Evolutionary conservation across 2,888 invertebrate species (phyloP), one percentile per base, ranked within the genome.

Genomic region (Spilosoma lubricipeda): DNA sequence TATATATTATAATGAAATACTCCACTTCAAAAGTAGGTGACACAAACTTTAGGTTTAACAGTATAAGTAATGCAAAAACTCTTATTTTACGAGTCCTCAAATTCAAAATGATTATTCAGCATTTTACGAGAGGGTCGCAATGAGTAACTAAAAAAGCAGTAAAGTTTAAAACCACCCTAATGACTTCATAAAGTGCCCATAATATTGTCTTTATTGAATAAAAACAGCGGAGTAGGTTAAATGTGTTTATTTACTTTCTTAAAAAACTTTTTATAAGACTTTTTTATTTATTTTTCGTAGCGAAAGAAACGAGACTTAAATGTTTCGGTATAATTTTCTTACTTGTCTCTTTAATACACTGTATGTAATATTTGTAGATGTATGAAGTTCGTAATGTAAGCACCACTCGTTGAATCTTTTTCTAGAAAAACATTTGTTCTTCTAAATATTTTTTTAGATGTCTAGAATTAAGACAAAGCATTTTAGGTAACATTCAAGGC

Each of bases 131-230:
- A 67, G 45, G 66, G 66, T 42, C 69, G 71, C 65, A 69, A 65
- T 70, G 70, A 69, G 74, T 67, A 73, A 73, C 71, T 70, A 68
- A 74, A 70, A 67, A 74, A 76, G 74, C 72, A 67, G 74, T 77
- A 74, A 77, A 74, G 66, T 75, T 71, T 63, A 69, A 73, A 69
- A 74, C 52, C 69, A 33, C 39, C 67, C 70, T 77, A 77, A 77
- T 77, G 77, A 77, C 72, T 70, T 67, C 72, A 77, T 77, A 77
- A 77, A 77, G 66, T 69, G 72, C 63, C 59, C 72, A 70, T 77
- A 67, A 74, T 77, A 72, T 66, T 65, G 70, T 74, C 73, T 64
- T 72, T 77, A 72, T 73, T 69, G 66, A 71, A 74, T 69, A 72
- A 75, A 71, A 77, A 70, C 70, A 52, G 59, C 67, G 59, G 48